These are phyloP conservation scores for Pycnomerus fuliginosus DNA, from an alignment of 2,888 invertebrate genomes.

Conservation along the genomic window DNA sequence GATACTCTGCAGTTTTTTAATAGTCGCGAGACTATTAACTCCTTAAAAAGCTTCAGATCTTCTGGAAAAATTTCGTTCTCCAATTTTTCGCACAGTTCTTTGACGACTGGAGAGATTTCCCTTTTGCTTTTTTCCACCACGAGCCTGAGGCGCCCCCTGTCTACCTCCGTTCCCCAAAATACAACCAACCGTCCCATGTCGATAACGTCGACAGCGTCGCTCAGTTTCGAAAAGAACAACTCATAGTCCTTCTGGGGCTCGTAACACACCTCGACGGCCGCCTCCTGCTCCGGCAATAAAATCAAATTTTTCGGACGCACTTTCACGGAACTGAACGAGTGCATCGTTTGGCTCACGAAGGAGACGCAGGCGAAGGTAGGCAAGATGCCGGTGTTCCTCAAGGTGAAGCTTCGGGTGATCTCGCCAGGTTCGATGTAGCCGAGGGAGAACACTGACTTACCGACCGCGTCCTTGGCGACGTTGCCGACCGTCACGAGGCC, in stretches of 20 bases:
- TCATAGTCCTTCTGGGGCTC: constrained; percentile 41
- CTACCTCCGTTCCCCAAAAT: constrained; percentile 46
- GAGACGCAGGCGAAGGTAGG: constrained; percentile 54
- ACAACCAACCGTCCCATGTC: constrained; percentile 46
- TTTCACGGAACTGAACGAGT: constrained; percentile 36
- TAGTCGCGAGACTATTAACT: too few relatives aligned
- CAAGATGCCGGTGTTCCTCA: constrained; percentile 60
- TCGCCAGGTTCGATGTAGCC: constrained; percentile 49
- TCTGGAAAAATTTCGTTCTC: too few relatives aligned
- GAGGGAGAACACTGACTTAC: constrained; percentile 59
- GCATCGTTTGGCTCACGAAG: constrained; percentile 37
- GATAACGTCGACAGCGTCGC: constrained; percentile 31
- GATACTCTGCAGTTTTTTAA: too few relatives aligned
- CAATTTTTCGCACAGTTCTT: too few relatives aligned
- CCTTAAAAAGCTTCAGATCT: too few relatives aligned
- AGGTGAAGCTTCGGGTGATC: constrained; percentile 53
- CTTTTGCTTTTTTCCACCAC: too few relatives aligned
- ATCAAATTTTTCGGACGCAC: constrained; percentile 41
- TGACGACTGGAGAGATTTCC: too few relatives aligned
- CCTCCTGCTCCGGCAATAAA: constrained; percentile 42
- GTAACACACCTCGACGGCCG: constrained; percentile 39
- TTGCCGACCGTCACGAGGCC: constrained; percentile 55
- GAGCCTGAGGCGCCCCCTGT: constrained; percentile 44
- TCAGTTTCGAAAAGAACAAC: constrained; percentile 33
- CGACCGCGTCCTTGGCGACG: constrained; percentile 54